Evolutionary conservation across 2,797 vertebrate species (phyloP).

Genomic region (Crenuchus spilurus): DNA sequence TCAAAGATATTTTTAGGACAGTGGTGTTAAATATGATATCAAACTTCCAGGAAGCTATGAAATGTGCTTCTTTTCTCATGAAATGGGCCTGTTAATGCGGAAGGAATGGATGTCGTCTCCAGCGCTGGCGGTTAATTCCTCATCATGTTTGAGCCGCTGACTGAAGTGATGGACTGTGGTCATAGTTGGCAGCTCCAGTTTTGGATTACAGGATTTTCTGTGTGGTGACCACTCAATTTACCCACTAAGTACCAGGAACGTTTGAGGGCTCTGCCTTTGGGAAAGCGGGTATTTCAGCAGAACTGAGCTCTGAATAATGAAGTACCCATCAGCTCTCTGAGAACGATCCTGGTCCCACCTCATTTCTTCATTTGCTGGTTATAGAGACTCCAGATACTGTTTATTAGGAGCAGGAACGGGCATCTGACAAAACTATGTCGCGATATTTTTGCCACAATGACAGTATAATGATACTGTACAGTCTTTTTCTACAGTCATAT

Average conservation of each 20-base stretch:
- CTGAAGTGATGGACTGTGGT: not conserved
- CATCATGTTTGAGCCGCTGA: not conserved
- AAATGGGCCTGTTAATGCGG: no score
- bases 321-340: not conserved
- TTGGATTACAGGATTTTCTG: slow-evolving; percentile 23
- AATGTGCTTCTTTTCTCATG: no score
- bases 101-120: not conserved
- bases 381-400: slow-evolving; percentile 6
- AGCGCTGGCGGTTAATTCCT: no score
- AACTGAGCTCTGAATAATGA: slow-evolving; percentile 14
- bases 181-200: not conserved
- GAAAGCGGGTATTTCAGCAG: slow-evolving; percentile 17
- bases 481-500: no score
- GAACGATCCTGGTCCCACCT: not conserved
- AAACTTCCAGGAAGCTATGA: not conserved
- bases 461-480: no score
- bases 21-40: no score
- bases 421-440: no score
- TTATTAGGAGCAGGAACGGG: no score
- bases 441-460: no score
- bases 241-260: slow-evolving; percentile 15
- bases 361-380: slow-evolving; percentile 23
- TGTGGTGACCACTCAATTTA: slow-evolving; percentile 6
- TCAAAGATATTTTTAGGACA: no score
- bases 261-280: not conserved